These are phyloP conservation scores for Telmatherina bonti DNA, from an alignment of 2,797 vertebrate genomes.

Conservation along the genomic window DNA sequence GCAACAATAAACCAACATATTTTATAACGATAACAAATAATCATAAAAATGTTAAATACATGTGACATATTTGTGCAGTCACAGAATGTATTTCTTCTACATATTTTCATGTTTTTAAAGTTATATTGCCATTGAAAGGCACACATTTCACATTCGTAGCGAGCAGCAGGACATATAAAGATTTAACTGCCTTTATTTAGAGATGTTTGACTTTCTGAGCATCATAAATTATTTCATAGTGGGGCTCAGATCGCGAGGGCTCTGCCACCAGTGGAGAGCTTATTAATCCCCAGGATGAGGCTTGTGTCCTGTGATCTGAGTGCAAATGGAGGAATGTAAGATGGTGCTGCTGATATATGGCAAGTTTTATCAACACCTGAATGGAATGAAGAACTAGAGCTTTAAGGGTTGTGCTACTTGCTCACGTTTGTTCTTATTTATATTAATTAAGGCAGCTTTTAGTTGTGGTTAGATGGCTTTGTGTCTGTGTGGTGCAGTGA, in stretches of 20 bases:
- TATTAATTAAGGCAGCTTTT: neutral
- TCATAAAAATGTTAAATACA: too few relatives aligned
- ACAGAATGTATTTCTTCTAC: neutral
- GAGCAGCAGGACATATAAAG: neutral
- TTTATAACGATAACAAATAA: too few relatives aligned
- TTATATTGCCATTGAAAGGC: neutral
- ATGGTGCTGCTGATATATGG: neutral
- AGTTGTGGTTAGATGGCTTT: neutral
- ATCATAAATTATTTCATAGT: conserved; percentile 19
- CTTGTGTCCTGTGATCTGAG: conserved; percentile 8
- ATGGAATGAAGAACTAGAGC: neutral
- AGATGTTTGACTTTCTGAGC: conserved; percentile 5
- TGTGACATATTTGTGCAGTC: too few relatives aligned
- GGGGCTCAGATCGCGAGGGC: neutral
- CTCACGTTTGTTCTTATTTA: neutral
- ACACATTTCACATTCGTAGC: neutral
- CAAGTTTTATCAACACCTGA: neutral
- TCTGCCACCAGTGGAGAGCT: neutral
- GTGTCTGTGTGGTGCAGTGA: too few relatives aligned
- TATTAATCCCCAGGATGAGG: neutral
- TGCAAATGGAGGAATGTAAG: neutral
- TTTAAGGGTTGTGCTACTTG: neutral
- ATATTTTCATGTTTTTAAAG: neutral
- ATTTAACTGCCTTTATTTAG: neutral
- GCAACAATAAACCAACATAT: too few relatives aligned